A percentile compares a stretch with the other conserved stretches of the same genome.
phyloP scores from a whole-genome alignment of 2,888 invertebrate genomes.

The Pristionchus maxplancki region DNA sequence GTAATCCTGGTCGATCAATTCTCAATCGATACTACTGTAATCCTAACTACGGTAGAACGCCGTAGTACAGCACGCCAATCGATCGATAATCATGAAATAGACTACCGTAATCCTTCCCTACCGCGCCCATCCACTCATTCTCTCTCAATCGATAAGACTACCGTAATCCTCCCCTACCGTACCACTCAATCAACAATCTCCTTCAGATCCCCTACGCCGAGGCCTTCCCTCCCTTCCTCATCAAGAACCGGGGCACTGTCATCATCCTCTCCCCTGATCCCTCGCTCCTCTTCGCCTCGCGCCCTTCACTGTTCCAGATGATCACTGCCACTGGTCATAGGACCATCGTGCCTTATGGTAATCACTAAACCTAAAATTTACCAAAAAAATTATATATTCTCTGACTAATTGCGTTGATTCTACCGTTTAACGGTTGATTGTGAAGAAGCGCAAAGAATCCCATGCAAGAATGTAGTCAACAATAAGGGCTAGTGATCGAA shows the following conservation, averaged over 20 bases:
- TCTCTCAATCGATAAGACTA: background rate
- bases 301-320: slow-evolving; percentile 44
- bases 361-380: background rate
- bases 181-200: no score
- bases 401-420: no score
- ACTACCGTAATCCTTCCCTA: background rate
- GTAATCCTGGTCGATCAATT: background rate
- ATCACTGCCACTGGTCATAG: slow-evolving; percentile 31
- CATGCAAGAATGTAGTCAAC: no score
- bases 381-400: no score
- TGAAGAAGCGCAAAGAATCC: no score
- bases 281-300: background rate
- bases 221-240: slow-evolving; percentile 34
- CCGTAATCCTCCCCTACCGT: background rate
- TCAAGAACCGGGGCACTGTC: background rate
- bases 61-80: background rate
- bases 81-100: no score
- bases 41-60: background rate
- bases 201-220: slow-evolving; percentile 37
- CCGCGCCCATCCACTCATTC: no score
- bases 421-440: no score
- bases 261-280: background rate
- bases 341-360: slow-evolving; percentile 40
- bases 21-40: background rate
- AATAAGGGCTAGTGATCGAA: no score